A percentile compares a stretch with the other conserved stretches of the same genome.
Conservation (phyloP, 2,797 vertebrate genomes). For the Manis pentadactyla region DNA sequence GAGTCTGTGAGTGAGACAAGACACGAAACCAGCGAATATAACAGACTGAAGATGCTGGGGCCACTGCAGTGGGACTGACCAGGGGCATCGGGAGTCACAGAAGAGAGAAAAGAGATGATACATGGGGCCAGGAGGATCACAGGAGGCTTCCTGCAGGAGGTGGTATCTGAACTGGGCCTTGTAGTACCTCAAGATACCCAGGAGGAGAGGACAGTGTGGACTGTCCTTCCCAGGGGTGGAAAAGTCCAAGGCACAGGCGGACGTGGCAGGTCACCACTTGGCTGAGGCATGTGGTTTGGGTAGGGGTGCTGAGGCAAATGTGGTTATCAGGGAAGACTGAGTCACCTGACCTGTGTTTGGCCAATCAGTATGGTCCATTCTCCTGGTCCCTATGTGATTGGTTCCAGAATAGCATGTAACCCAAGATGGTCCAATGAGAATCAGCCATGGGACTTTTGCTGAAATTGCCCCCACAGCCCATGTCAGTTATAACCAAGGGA, state of each 20-base stretch:
- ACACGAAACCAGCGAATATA: accelerated
- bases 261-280: accelerated
- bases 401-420: neutral
- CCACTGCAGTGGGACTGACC: accelerated
- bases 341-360: neutral
- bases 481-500: neutral
- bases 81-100: neutral
- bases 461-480: too few species aligned
- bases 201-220: neutral
- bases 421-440: neutral
- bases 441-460: neutral
- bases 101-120: neutral
- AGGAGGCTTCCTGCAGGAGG: neutral
- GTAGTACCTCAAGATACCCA: neutral
- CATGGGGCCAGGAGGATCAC: neutral
- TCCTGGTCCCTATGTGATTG: neutral
- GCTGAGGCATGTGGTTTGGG: neutral
- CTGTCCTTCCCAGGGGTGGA: too few species aligned
- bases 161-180: neutral
- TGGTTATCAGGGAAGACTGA: neutral
- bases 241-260: neutral
- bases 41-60: neutral
- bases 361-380: neutral
- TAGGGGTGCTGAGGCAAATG: neutral
- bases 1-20: accelerated